Evolutionary conservation across 2,797 vertebrate genomes (phyloP).

Genomic region (Siniperca scherzeri): DNA sequence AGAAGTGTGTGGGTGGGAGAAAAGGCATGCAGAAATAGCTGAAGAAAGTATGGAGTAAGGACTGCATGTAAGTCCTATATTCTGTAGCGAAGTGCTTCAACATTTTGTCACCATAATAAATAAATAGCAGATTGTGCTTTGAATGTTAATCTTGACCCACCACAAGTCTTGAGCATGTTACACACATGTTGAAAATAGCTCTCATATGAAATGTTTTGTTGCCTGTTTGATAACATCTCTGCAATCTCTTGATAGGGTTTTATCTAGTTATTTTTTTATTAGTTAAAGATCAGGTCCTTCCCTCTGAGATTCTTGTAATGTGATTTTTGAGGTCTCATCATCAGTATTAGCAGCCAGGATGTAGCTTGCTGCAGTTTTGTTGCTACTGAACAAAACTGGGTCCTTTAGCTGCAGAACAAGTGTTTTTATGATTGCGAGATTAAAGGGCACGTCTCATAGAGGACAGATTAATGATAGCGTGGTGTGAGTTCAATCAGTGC

Average conservation of each 20-base stretch:
- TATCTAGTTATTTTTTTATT: not conserved
- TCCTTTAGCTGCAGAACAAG: conserved; percentile 52
- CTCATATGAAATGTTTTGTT: conserved; percentile 23
- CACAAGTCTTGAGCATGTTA: conserved; percentile 1
- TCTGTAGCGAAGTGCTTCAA: conserved; percentile 3
- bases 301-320: conserved; percentile 2
- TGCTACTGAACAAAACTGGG: conserved; percentile 12
- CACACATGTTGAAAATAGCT: conserved; percentile 34
- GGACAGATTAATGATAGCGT: conserved; percentile 61
- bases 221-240: conserved; percentile 25
- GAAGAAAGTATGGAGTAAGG: conserved; percentile 22
- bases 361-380: conserved; percentile 16
- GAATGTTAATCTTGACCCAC: conserved; percentile 5
- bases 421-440: conserved; percentile 73
- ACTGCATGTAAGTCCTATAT: not conserved
- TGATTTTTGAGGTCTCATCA: conserved; percentile 2
- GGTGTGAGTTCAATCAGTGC: conserved; percentile 63
- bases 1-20: conserved; percentile 55
- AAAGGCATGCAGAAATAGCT: conserved; percentile 53
- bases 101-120: conserved; percentile 22
- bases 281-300: not conserved
- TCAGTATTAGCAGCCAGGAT: conserved; percentile 21
- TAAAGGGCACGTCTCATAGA: conserved; percentile 65
- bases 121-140: conserved; percentile 2
- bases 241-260: not conserved